Conservation (phyloP, 2,797 vertebrate genomes). For the Siniperca undulata region DNA sequence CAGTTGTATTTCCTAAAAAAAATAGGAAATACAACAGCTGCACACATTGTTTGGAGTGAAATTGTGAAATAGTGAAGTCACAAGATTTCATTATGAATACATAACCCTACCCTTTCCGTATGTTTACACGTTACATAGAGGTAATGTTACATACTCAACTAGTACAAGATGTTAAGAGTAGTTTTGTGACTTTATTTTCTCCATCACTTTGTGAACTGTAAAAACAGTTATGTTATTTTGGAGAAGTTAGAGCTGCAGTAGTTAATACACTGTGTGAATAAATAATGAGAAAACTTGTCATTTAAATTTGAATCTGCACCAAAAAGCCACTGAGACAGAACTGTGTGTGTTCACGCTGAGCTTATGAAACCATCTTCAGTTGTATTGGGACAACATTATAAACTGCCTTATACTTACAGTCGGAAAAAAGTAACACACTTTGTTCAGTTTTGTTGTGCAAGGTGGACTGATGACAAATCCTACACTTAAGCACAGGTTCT, state of each 20-base stretch:
- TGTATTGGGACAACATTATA: background rate
- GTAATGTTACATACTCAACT: background rate
- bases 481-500: background rate
- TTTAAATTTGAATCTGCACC: background rate
- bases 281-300: background rate
- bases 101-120: background rate
- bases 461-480: background rate
- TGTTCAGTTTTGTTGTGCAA: background rate
- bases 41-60: background rate
- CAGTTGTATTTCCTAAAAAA: background rate
- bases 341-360: background rate
- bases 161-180: constrained; percentile 13
- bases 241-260: background rate
- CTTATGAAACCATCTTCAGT: background rate
- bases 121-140: background rate
- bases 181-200: background rate
- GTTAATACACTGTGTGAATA: background rate
- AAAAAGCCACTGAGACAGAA: background rate
- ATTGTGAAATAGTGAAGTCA: background rate
- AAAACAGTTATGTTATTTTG: background rate
- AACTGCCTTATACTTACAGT: background rate
- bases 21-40: constrained; percentile 4
- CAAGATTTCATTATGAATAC: background rate
- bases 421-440: background rate
- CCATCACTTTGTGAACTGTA: background rate